These are phyloP conservation scores for Salvelinus alpinus DNA, from an alignment of 2,113 vertebrate species.

Conservation along the genomic window DNA sequence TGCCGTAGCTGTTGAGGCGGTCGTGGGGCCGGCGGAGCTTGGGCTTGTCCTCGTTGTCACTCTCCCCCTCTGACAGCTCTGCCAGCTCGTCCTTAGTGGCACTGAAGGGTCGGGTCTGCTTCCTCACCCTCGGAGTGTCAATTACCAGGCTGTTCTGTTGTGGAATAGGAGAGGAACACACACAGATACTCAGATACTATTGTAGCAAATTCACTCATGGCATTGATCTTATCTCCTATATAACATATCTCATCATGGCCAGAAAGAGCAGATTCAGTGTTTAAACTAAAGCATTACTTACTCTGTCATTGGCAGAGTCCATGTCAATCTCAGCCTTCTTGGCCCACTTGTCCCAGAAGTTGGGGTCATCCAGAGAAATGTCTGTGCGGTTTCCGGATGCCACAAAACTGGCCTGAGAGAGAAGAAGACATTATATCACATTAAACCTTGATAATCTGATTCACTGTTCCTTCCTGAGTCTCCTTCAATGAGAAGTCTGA, in stretches of 20 bases:
- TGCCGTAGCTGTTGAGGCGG: slow-evolving; percentile 89
- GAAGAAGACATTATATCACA: slow-evolving; percentile 24
- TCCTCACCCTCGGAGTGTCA: slow-evolving; percentile 94
- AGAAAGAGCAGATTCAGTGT: neutral
- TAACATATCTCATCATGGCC: neutral
- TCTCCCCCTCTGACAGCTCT: slow-evolving; percentile 92
- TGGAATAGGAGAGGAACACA: neutral
- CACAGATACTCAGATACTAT: neutral
- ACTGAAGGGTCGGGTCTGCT: slow-evolving; percentile 95
- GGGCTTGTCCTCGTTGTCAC: slow-evolving; percentile 91
- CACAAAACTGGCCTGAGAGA: slow-evolving; percentile 95
- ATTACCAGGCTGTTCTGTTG: slow-evolving; percentile 97
- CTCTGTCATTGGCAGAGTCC: slow-evolving; percentile 91
- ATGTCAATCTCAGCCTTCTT: slow-evolving; percentile 97
- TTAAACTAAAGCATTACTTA: slow-evolving; percentile 70
- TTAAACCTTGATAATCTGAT: slow-evolving; percentile 19
- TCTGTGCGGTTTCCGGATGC: slow-evolving; percentile 98
- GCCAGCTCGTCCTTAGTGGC: slow-evolving; percentile 96
- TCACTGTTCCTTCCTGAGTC: neutral
- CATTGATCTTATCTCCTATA: neutral
- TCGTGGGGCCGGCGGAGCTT: slow-evolving; percentile 91
- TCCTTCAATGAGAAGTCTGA: neutral
- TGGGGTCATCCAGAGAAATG: slow-evolving; percentile 97
- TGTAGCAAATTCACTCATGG: neutral
- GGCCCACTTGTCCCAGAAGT: slow-evolving; percentile 99